These are phyloP conservation scores for Furcifer pardalis DNA, from an alignment of 2,797 vertebrate genomes.

Conservation along the genomic window DNA sequence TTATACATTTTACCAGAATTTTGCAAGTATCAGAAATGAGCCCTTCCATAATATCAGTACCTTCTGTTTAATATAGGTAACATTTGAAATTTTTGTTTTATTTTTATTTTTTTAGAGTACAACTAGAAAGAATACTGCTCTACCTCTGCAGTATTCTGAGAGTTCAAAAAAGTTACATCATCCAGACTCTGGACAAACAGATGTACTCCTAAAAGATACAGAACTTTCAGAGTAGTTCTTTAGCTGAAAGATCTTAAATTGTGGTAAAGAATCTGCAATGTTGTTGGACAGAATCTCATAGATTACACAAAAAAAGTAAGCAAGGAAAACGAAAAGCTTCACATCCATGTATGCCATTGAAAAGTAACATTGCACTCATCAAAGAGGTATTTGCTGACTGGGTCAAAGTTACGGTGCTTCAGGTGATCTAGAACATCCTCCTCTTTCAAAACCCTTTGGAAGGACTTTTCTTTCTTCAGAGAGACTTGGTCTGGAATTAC, in stretches of 20 bases:
- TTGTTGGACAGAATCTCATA: neutral
- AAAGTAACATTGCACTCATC: constrained; percentile 8
- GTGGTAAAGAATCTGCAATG: neutral
- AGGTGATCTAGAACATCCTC: constrained; percentile 31
- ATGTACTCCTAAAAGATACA: too few relatives aligned
- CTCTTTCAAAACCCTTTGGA: constrained; percentile 50
- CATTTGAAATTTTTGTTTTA: too few relatives aligned
- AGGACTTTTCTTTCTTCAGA: constrained; percentile 51
- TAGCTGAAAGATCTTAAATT: neutral
- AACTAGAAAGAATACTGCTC: too few relatives aligned
- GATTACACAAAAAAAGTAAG: neutral
- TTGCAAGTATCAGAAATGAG: too few relatives aligned
- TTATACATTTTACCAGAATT: too few relatives aligned
- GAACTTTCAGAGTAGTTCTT: too few relatives aligned
- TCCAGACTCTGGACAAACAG: too few relatives aligned
- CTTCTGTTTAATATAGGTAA: too few relatives aligned
- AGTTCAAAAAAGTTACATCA: too few relatives aligned
- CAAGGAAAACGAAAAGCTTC: constrained; percentile 23
- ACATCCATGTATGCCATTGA: constrained; percentile 54
- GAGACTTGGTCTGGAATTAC: constrained; percentile 36
- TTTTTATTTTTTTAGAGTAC: too few relatives aligned
- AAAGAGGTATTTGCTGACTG: constrained; percentile 41
- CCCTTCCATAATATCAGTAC: too few relatives aligned
- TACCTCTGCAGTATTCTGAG: too few relatives aligned
- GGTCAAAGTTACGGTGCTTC: constrained; percentile 43